phyloP scores from a whole-genome alignment of 2,888 invertebrate species.

The Biston betularia region DNA sequence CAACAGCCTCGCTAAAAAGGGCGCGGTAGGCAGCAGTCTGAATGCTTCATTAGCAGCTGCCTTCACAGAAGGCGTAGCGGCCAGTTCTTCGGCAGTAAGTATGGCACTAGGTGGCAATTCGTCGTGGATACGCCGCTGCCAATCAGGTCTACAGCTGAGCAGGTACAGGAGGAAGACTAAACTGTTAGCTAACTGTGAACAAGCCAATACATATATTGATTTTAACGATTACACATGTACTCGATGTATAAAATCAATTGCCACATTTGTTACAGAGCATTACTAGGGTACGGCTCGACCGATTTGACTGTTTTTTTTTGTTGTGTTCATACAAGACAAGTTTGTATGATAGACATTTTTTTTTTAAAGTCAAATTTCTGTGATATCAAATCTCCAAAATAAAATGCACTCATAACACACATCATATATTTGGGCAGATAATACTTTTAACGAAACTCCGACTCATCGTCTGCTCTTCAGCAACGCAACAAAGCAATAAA shows the following conservation, averaged over 20 bases:
- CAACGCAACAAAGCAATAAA: neutral
- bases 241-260: too few relatives aligned
- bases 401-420: too few relatives aligned
- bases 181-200: conserved; percentile 90
- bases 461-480: neutral
- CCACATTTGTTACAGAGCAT: too few relatives aligned
- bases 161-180: conserved; percentile 92
- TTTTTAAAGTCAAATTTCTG: too few relatives aligned
- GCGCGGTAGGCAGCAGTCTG: conserved; percentile 91
- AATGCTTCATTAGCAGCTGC: conserved; percentile 93
- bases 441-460: too few relatives aligned
- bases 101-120: conserved; percentile 88
- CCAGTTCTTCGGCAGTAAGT: conserved; percentile 86
- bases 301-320: too few relatives aligned
- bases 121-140: conserved; percentile 88
- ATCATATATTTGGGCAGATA: too few relatives aligned
- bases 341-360: too few relatives aligned
- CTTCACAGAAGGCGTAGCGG: conserved; percentile 90
- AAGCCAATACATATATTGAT: conserved; percentile 7
- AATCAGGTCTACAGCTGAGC: conserved; percentile 89
- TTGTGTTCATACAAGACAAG: too few relatives aligned
- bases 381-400: too few relatives aligned
- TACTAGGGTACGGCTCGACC: too few relatives aligned
- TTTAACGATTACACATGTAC: too few relatives aligned
- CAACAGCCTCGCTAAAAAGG: conserved; percentile 91